phyloP scores from a whole-genome alignment of 2,113 vertebrate species.

The Cyanistes caeruleus region DNA sequence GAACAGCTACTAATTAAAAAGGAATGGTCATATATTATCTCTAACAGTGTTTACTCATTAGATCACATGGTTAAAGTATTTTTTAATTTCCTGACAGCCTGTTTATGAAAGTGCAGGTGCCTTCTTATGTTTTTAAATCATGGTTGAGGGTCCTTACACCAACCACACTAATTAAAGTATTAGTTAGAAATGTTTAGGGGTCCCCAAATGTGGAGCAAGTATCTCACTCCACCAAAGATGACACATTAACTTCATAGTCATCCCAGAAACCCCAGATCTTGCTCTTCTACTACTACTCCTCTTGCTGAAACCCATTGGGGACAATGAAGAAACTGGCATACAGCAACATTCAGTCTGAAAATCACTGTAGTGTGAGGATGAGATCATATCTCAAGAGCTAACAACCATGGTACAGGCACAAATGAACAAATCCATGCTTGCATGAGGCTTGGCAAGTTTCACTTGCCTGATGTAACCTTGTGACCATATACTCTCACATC shows the following conservation, averaged over 20 bases:
- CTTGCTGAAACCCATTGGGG: background rate
- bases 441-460: background rate
- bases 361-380: background rate
- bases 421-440: background rate
- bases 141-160: background rate
- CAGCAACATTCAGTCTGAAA: background rate
- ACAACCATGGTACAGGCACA: background rate
- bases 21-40: background rate
- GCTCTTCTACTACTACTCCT: background rate
- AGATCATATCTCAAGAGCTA: background rate
- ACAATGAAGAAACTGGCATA: background rate
- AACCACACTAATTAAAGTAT: background rate
- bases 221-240: background rate
- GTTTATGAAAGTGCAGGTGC: background rate
- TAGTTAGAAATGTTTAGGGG: background rate
- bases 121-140: background rate
- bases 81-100: background rate
- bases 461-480: background rate
- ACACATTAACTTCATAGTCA: background rate
- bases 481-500: background rate
- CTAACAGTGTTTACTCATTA: background rate
- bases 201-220: background rate
- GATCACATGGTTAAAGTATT: background rate
- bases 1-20: background rate
- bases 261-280: background rate